phyloP scores from a whole-genome alignment of 1,140 invertebrate genomes.

The Drosophila saltans region DNA sequence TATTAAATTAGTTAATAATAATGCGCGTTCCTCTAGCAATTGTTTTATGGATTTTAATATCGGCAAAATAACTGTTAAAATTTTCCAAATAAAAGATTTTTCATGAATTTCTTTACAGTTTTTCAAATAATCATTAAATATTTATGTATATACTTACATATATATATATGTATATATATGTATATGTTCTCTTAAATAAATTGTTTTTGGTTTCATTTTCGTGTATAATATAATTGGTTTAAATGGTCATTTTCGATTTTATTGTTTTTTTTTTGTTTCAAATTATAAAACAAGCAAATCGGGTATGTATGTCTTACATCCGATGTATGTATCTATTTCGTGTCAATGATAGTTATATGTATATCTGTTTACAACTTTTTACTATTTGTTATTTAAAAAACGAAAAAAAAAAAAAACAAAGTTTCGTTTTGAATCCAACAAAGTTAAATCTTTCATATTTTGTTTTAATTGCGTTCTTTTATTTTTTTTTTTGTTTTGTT shows the following conservation, averaged over 20 bases:
- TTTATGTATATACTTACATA: no score
- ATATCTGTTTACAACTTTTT: constrained; percentile 3
- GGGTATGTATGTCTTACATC: constrained; percentile 21
- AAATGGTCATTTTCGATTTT: constrained; percentile 69
- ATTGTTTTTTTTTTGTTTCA: constrained; percentile 66
- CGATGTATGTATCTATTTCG: neutral
- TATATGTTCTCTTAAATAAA: constrained; percentile 32
- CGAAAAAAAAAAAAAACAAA: neutral
- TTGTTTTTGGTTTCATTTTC: constrained; percentile 25
- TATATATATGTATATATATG: no score
- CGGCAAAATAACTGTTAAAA: constrained; percentile 65
- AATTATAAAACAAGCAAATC: constrained; percentile 72
- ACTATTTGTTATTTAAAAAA: neutral
- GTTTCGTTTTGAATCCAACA: neutral
- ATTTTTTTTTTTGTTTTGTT: constrained; percentile 37
- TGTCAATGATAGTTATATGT: neutral
- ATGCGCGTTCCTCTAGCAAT: constrained; percentile 54
- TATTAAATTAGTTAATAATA: constrained; percentile 73
- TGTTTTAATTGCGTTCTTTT: constrained; percentile 1
- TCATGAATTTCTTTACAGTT: constrained; percentile 37
- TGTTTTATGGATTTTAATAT: constrained; percentile 7
- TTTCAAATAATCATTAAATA: constrained; percentile 63
- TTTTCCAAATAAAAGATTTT: constrained; percentile 42
- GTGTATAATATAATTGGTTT: constrained; percentile 57
- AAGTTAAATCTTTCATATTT: constrained; percentile 4